phyloP scores from a whole-genome alignment of 2,888 invertebrate genomes.

The Zaprionus obscuricornis region DNA sequence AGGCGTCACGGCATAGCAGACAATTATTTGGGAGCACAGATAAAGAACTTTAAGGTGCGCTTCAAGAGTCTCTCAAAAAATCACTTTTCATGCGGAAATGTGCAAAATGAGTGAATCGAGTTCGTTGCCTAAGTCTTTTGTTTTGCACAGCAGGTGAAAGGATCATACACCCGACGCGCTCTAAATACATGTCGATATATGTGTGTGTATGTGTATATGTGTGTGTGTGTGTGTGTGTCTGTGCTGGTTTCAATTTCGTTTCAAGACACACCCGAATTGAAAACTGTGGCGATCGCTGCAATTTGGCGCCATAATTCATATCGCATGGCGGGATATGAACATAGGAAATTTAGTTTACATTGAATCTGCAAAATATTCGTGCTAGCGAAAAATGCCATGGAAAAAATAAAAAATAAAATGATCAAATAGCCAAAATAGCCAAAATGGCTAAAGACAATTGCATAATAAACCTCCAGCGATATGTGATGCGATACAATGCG shows the following conservation, averaged over 20 bases:
- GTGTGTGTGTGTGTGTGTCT: slow-evolving; percentile 1
- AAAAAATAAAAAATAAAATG: too few species aligned
- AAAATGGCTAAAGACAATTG: slow-evolving; percentile 36
- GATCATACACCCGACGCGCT: too few species aligned
- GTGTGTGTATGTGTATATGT: background rate
- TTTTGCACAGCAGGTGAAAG: slow-evolving; percentile 67
- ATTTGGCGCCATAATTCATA: slow-evolving; percentile 65
- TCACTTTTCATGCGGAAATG: slow-evolving; percentile 67
- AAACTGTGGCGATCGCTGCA: slow-evolving; percentile 36
- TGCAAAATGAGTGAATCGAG: slow-evolving; percentile 40
- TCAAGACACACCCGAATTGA: slow-evolving; percentile 55
- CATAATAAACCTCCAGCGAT: slow-evolving; percentile 43
- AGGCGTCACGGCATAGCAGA: slow-evolving; percentile 48
- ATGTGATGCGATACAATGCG: slow-evolving; percentile 32
- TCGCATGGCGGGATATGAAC: slow-evolving; percentile 42
- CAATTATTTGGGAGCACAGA: slow-evolving; percentile 41
- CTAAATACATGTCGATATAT: too few species aligned
- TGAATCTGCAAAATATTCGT: slow-evolving; percentile 25
- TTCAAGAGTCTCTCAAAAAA: slow-evolving; percentile 12
- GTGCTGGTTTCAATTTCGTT: slow-evolving; percentile 32
- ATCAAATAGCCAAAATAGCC: slow-evolving; percentile 40
- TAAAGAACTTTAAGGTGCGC: slow-evolving; percentile 61
- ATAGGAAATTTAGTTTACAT: slow-evolving; percentile 31
- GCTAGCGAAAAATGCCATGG: slow-evolving; percentile 27
- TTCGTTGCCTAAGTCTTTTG: slow-evolving; percentile 75